phyloP scores from a whole-genome alignment of 2,888 invertebrate genomes.

The Oscheius sp. region DNA sequence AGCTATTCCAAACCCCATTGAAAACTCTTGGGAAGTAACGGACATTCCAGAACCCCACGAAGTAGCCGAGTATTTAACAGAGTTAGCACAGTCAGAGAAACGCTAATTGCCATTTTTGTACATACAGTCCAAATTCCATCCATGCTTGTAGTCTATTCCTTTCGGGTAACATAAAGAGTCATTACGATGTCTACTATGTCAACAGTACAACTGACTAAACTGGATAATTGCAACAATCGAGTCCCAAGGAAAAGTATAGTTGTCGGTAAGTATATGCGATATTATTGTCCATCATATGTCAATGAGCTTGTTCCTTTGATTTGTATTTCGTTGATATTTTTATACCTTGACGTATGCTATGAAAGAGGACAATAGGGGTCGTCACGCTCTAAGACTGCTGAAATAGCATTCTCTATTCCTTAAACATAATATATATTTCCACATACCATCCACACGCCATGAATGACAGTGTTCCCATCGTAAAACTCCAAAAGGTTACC shows the following conservation, averaged over 20 bases:
- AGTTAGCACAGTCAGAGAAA: neutral
- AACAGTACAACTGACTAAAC: neutral
- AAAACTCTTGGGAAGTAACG: conserved; percentile 48
- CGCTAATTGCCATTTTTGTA: neutral
- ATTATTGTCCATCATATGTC: too few relatives aligned
- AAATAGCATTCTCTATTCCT: neutral
- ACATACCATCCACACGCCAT: neutral
- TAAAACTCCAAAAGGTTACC: neutral
- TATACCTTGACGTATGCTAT: too few relatives aligned
- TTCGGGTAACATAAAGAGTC: neutral
- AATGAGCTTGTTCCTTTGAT: too few relatives aligned
- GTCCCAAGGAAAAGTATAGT: neutral
- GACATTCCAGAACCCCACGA: conserved; percentile 42
- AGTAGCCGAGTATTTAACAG: conserved; percentile 40
- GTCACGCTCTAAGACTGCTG: too few relatives aligned
- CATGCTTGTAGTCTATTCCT: neutral
- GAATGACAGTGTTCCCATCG: neutral
- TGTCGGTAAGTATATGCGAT: neutral
- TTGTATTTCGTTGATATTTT: too few relatives aligned
- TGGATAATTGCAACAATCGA: conserved; percentile 15
- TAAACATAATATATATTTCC: neutral
- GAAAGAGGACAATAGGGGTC: too few relatives aligned
- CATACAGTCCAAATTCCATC: neutral
- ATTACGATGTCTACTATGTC: neutral
- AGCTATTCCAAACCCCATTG: conserved; percentile 38